Evolutionary conservation across 2,888 invertebrate species (phyloP).

Genomic region (Ormyrus nitidulus): DNA sequence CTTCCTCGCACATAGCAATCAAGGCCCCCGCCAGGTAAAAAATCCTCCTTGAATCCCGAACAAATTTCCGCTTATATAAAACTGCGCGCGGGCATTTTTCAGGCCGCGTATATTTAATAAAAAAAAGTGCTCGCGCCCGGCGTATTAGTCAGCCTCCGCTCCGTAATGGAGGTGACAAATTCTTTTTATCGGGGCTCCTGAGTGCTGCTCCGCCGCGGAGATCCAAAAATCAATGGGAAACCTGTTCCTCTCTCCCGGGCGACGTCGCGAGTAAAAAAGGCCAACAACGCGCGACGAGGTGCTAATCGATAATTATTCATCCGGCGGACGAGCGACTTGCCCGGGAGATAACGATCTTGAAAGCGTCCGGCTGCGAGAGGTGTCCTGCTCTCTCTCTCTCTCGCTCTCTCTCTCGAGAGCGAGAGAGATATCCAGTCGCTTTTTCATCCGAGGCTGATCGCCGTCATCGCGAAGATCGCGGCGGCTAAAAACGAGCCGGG

Average conservation of each 20-base stretch:
- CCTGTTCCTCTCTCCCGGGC: conserved; percentile 39
- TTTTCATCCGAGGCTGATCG: conserved; percentile 39
- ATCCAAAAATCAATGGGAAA: conserved; percentile 54
- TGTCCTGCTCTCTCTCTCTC: too few relatives aligned
- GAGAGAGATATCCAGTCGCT: conserved; percentile 41
- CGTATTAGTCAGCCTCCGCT: conserved; percentile 38
- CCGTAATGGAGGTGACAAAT: conserved; percentile 55
- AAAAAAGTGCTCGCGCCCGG: conserved; percentile 11
- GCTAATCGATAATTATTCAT: conserved; percentile 71
- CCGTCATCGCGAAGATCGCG: not conserved
- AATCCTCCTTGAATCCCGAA: not conserved
- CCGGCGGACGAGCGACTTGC: conserved; percentile 62
- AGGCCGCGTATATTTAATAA: conserved; percentile 5
- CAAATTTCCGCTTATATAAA: conserved; percentile 7
- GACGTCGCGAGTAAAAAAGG: conserved; percentile 9
- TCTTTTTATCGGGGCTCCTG: conserved; percentile 48
- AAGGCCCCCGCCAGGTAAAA: not conserved
- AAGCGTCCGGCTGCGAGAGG: conserved; percentile 22
- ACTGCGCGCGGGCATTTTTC: conserved; percentile 9
- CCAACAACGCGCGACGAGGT: conserved; percentile 56
- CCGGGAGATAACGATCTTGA: conserved; percentile 53
- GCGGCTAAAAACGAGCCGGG: not conserved
- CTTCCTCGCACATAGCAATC: too few relatives aligned
- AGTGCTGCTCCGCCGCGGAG: conserved; percentile 34
- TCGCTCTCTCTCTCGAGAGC: not conserved